A percentile compares a stretch with the other conserved stretches of the same genome.
Conservation (phyloP, 64 coral and sea anemone species). For the Porites lutea region DNA sequence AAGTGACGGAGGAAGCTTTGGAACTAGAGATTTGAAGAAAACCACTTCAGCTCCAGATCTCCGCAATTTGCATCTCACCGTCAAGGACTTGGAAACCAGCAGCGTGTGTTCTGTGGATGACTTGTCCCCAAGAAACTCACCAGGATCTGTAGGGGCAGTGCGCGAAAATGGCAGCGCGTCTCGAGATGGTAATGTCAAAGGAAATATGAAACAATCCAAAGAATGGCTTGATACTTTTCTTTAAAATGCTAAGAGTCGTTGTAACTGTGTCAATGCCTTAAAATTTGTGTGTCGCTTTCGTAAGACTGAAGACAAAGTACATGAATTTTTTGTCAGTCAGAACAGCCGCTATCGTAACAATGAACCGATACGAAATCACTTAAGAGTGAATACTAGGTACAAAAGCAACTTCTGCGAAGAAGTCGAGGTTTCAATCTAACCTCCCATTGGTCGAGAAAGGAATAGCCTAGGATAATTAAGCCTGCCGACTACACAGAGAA, state of each 20-base stretch:
- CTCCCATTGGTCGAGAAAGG: no score
- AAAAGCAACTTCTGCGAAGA: no score
- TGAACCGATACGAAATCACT: no score
- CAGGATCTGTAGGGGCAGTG: neutral
- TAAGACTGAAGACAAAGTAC: no score
- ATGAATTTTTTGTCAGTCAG: no score
- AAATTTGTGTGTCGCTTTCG: neutral
- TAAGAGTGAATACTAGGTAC: no score
- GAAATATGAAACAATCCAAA: neutral
- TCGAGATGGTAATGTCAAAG: neutral
- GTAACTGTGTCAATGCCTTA: neutral
- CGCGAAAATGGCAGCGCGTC: neutral
- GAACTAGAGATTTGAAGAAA: conserved; percentile 17
- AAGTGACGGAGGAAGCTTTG: conserved; percentile 12
- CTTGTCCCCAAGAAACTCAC: conserved; percentile 60
- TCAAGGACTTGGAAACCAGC: conserved; percentile 74
- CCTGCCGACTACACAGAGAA: no score
- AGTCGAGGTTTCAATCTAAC: no score
- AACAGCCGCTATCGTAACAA: no score
- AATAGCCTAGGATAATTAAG: no score
- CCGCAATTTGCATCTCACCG: conserved; percentile 49
- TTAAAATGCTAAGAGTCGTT: neutral
- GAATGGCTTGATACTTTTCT: conserved; percentile 45
- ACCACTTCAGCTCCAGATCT: conserved; percentile 70
- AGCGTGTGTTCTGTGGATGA: conserved; percentile 85